phyloP scores from a whole-genome alignment of 2,888 invertebrate genomes.

The Tipula unca region DNA sequence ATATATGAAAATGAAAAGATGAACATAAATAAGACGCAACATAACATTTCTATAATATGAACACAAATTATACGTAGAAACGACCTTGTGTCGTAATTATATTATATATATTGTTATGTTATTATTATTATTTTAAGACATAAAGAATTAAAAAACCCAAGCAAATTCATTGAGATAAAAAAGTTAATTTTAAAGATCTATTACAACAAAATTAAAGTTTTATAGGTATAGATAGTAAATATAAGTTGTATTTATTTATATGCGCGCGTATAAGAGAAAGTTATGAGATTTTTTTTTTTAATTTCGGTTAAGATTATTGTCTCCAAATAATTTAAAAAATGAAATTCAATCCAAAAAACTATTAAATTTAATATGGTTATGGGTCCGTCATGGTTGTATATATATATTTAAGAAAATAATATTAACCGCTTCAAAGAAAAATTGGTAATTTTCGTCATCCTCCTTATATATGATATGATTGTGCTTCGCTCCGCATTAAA shows the following conservation, averaged over 20 bases:
- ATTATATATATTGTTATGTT: neutral
- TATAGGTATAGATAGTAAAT: neutral
- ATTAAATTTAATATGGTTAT: neutral
- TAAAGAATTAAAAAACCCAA: neutral
- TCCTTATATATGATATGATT: too few species aligned
- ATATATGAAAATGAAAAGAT: neutral
- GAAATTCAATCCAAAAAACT: constrained; percentile 2
- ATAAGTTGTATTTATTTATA: neutral
- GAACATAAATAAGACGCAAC: neutral
- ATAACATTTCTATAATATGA: too few species aligned
- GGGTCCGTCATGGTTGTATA: neutral
- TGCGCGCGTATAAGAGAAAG: neutral
- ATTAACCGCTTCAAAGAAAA: neutral
- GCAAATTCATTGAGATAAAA: neutral
- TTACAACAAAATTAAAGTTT: neutral
- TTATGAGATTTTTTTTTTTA: neutral
- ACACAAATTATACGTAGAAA: too few species aligned
- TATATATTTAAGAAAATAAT: neutral
- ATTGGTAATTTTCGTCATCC: neutral
- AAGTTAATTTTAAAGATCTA: neutral
- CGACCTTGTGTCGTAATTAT: neutral
- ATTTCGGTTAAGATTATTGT: neutral
- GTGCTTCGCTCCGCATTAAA: neutral
- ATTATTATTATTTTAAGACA: neutral
- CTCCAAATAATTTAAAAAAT: neutral